Conservation (phyloP, 2,113 vertebrate species). For the Miniopterus natalensis region DNA sequence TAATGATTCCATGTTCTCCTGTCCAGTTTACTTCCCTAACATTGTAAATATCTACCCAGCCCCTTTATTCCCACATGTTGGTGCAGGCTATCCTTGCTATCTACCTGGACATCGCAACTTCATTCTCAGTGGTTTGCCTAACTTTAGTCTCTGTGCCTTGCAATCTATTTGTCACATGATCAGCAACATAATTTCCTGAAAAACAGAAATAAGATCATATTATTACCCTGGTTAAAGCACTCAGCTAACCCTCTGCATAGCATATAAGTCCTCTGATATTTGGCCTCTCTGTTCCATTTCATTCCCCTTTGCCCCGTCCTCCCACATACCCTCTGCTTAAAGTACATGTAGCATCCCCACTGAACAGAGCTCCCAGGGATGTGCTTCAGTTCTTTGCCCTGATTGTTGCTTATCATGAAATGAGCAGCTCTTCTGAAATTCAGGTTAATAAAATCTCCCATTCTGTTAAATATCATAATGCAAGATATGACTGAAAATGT, state of each 20-base stretch:
- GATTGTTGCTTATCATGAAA: not conserved
- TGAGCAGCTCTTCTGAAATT: conserved; percentile 7
- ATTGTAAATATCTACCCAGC: not conserved
- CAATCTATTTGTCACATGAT: not conserved
- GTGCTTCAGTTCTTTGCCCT: not conserved
- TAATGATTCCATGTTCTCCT: not conserved
- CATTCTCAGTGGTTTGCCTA: not conserved
- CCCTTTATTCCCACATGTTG: not conserved
- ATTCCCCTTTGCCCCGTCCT: not conserved
- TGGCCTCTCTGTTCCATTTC: not conserved
- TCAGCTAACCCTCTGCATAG: not conserved
- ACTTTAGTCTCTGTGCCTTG: not conserved
- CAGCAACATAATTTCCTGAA: not conserved
- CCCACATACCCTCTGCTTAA: not conserved
- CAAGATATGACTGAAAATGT: not conserved
- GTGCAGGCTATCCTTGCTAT: not conserved
- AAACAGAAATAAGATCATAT: not conserved
- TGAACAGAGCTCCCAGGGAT: not conserved
- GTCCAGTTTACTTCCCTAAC: not conserved
- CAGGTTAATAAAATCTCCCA: not conserved
- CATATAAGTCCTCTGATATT: not conserved
- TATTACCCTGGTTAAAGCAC: not conserved
- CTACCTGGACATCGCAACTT: not conserved
- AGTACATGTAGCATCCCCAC: not conserved
- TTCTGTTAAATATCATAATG: not conserved